Evolutionary conservation across 2,888 invertebrate species (phyloP).

Genomic region (Ormyrus pomaceus): DNA sequence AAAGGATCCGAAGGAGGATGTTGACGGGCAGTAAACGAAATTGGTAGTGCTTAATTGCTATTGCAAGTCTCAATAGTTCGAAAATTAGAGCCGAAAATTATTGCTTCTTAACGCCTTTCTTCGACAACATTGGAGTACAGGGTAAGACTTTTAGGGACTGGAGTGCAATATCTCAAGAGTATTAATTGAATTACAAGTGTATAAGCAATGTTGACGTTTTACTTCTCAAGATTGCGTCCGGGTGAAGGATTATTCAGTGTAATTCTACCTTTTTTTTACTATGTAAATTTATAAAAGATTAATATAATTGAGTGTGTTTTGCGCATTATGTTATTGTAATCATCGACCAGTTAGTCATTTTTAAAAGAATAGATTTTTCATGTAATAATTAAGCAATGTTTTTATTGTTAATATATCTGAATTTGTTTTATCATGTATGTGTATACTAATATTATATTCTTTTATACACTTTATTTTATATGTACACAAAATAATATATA

Average conservation of each 20-base stretch:
- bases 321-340: not conserved
- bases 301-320: constrained; percentile 17
- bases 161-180: constrained; percentile 38
- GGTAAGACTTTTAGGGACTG: constrained; percentile 31
- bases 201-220: constrained; percentile 7
- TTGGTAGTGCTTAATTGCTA: not conserved
- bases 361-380: not conserved
- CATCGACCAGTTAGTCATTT: not conserved
- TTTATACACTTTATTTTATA: constrained; percentile 20
- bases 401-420: constrained; percentile 13
- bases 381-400: not conserved
- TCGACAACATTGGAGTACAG: not conserved
- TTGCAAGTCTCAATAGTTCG: not conserved
- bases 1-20: not conserved
- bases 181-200: constrained; percentile 26
- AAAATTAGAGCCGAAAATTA: not conserved
- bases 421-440: constrained; percentile 17
- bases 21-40: not conserved
- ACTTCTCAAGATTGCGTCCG: constrained; percentile 4
- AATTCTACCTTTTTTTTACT: not conserved
- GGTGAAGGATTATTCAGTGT: constrained; percentile 31
- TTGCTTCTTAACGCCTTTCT: not conserved
- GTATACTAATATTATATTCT: constrained; percentile 16
- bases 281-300: constrained; percentile 14
- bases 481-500: constrained; percentile 19